A percentile compares a stretch with the other conserved stretches of the same genome.
Evolutionary conservation across 2,797 vertebrate genomes (phyloP).

Genomic region (Spheniscus humboldti): DNA sequence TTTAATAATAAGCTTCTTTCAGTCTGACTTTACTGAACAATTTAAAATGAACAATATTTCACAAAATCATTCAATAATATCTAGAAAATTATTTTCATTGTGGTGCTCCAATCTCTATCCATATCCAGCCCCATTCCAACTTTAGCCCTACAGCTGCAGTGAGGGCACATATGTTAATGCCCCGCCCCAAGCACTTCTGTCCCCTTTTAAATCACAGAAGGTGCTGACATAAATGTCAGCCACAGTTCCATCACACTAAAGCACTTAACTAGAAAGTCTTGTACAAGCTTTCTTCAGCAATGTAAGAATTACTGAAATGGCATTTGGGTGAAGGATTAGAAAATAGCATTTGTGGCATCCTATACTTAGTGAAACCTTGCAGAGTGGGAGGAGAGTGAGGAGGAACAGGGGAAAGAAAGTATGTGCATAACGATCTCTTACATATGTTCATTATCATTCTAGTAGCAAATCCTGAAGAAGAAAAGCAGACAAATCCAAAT

Average conservation of each 20-base stretch:
- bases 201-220: background rate
- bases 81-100: background rate
- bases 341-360: background rate
- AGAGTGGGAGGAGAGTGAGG: background rate
- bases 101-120: background rate
- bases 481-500: background rate
- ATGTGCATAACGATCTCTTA: background rate
- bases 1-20: background rate
- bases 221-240: background rate
- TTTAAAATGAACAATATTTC: background rate
- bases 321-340: conserved; percentile 20
- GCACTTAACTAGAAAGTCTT: conserved; percentile 3
- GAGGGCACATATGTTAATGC: background rate
- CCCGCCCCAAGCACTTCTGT: background rate
- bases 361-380: background rate
- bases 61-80: background rate
- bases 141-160: background rate
- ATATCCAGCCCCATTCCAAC: background rate
- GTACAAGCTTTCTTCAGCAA: background rate
- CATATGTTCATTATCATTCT: background rate
- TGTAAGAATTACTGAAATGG: background rate
- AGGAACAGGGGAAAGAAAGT: background rate
- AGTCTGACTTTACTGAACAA: background rate
- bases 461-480: background rate
- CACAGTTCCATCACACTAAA: background rate